Base-by-base conservation (phyloP, 2,113 vertebrate species). In the Vimba vimba region DNA sequence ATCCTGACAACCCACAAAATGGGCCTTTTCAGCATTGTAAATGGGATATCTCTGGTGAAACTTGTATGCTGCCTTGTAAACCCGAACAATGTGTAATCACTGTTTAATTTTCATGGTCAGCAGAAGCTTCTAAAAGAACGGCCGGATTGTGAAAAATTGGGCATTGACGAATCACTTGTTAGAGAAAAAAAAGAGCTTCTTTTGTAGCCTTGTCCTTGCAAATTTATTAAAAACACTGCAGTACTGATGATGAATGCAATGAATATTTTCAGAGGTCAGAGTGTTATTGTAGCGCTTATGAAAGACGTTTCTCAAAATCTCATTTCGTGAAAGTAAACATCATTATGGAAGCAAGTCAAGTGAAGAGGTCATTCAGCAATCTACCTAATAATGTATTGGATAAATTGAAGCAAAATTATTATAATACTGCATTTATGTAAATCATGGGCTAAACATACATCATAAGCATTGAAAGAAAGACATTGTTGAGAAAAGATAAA, bases 11-110 rank as follows among this genome's bases (percentile, higher is more conserved):
- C 30, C 82, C 66, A 83, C 30, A 83, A 83, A 83, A 57, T 39
- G n/a, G 68, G 52, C 50, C 50, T 83, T 83, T 83, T 83, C 82
- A 73, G 80, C 80, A 82, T 69, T 82, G 79, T 47, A 66, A 83
- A 69, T 52, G 81, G 21, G 66, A 71, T 36, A 83, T 83, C 21
- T 6, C 66, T 69, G 64, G 27, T 13, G 52, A 83, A 57, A 73
- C 66, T 59, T 71, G 82, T 73, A 59, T 55, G 47, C 30, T 9
- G 80, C 45, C 80, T 82, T 82, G 80, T 33, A 82, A 82, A 69
- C 9, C 19, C 4, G 50, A 83, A 83, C 82, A 83, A 83, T 83
- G 82, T 73, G 33, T 83, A 83, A 73, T 83, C 82, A 83, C 52
- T 57, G 68, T 71, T 83, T 83, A 57, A 74, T 83, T 83, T 83